Evolutionary conservation across 1,140 invertebrate species (phyloP).

Genomic region (Bombyx mandarina): DNA sequence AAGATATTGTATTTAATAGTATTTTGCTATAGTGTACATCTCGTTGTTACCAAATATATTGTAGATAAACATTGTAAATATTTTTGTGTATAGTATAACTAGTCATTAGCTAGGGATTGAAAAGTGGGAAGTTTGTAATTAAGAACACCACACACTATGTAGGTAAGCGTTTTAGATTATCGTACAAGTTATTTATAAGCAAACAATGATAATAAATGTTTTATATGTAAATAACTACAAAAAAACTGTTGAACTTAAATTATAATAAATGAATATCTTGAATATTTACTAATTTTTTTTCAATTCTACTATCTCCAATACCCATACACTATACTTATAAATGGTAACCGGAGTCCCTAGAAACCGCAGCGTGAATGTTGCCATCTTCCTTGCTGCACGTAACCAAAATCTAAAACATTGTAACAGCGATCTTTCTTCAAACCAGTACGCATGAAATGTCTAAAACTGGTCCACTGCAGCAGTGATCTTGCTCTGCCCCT

Average conservation of each 20-base stretch:
- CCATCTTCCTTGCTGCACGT: too few species aligned
- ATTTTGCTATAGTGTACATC: conserved; percentile 64
- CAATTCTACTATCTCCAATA: too few species aligned
- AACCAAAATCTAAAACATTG: too few species aligned
- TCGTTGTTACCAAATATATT: conserved; percentile 70
- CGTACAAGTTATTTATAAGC: too few species aligned
- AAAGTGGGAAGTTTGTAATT: conserved; percentile 38
- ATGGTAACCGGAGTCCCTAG: too few species aligned
- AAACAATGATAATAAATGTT: too few species aligned
- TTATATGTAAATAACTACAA: neutral
- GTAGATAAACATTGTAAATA: conserved; percentile 48
- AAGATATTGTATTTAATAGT: conserved; percentile 24
- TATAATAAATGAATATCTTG: neutral
- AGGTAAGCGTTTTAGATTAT: too few species aligned
- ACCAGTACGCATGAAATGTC: too few species aligned
- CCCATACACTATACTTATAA: too few species aligned
- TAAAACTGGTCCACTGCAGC: too few species aligned
- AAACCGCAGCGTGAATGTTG: neutral
- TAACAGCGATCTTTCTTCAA: too few species aligned
- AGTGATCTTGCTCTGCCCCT: too few species aligned
- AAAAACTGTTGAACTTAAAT: neutral
- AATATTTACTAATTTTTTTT: neutral
- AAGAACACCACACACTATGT: conserved; percentile 1
- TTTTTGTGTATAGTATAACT: conserved; percentile 48
- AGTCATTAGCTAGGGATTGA: conserved; percentile 60